Percentiles rank a stretch among this genome's conserved stretches.
Evolutionary conservation across 1,140 invertebrate genomes (phyloP).

Genomic region (Temnothorax longispinosus): DNA sequence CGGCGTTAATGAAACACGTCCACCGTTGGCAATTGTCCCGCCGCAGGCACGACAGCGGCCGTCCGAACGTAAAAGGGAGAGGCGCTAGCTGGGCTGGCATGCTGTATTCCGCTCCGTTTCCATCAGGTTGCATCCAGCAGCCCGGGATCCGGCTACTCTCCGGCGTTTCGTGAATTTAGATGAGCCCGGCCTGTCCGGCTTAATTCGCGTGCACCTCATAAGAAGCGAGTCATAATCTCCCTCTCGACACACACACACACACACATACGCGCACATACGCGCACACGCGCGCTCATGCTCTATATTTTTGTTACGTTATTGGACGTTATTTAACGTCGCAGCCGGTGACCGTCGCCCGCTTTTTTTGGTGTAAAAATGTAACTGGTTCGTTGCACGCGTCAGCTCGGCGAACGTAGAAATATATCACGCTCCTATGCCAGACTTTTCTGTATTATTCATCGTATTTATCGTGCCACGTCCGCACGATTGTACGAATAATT

Average conservation of each 20-base stretch:
- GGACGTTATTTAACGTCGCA: conserved; percentile 37
- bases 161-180: conserved; percentile 66
- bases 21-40: conserved; percentile 76
- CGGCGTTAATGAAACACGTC: conserved; percentile 77
- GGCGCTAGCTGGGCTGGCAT: conserved; percentile 45
- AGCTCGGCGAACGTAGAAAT: conserved; percentile 33
- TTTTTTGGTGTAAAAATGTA: conserved; percentile 50
- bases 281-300: not conserved
- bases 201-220: conserved; percentile 62
- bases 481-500: not conserved
- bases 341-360: conserved; percentile 28
- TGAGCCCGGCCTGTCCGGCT: conserved; percentile 61
- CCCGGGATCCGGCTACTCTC: conserved; percentile 25
- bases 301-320: conserved; percentile 41
- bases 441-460: conserved; percentile 12
- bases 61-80: conserved; percentile 67
- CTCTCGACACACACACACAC: not conserved
- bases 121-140: conserved; percentile 66
- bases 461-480: conserved; percentile 5
- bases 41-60: conserved; percentile 65
- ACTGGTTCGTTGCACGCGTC: conserved; percentile 44
- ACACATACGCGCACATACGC: not conserved
- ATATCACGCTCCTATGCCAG: not conserved
- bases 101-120: conserved; percentile 60
- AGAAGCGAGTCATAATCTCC: conserved; percentile 35